Percentiles rank a stretch among this genome's conserved stretches.
Evolutionary conservation across 2,797 vertebrate genomes (phyloP).

Genomic region (Todus mexicanus): DNA sequence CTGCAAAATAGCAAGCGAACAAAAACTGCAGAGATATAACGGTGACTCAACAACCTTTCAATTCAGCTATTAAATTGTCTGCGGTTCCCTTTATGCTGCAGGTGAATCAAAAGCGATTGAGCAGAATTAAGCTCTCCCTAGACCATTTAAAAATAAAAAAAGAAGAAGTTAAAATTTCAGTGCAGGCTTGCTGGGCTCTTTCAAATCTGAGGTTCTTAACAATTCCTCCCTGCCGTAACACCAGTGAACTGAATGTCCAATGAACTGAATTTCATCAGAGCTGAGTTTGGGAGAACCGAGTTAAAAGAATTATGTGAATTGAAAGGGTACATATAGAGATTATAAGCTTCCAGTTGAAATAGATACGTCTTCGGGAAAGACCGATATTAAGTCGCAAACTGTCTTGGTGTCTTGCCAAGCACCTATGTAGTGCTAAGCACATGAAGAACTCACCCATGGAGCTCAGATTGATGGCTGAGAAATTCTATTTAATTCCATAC

Average conservation of each 20-base stretch:
- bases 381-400: not conserved
- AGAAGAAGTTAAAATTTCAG: slow-evolving; percentile 39
- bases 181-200: not conserved
- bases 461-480: not conserved
- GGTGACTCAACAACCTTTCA: slow-evolving; percentile 46
- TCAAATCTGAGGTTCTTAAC: slow-evolving; percentile 7
- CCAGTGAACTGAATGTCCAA: not conserved
- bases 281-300: not conserved
- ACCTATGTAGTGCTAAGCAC: not conserved
- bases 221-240: not conserved
- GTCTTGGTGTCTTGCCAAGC: not conserved
- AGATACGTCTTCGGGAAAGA: not conserved
- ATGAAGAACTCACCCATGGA: not conserved
- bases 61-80: slow-evolving; percentile 68
- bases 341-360: not conserved
- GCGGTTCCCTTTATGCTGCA: slow-evolving; percentile 58
- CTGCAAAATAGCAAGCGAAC: slow-evolving; percentile 41
- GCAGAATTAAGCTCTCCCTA: slow-evolving; percentile 71
- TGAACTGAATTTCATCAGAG: not conserved
- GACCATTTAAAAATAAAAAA: slow-evolving; percentile 65
- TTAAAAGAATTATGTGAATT: not conserved
- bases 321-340: not conserved
- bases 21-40: slow-evolving; percentile 8
- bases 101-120: slow-evolving; percentile 71
- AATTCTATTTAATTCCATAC: not conserved